Evolutionary conservation across 2,797 vertebrate genomes (phyloP).

Genomic region (Danio choprae): DNA sequence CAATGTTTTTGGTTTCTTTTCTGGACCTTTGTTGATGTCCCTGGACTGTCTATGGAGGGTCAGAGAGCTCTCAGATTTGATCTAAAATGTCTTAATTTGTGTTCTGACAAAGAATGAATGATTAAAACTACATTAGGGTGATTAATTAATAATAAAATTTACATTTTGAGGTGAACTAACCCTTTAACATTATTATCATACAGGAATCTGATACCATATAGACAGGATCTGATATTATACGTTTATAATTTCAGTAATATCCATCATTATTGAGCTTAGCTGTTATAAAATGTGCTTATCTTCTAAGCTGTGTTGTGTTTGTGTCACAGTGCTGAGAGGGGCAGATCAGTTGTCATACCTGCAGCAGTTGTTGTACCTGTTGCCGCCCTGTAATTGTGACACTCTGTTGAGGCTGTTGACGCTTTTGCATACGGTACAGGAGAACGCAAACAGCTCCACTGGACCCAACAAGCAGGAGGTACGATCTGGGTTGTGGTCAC

Average conservation of each 20-base stretch:
- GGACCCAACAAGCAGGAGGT: slow-evolving; percentile 83
- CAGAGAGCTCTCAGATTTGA: too few relatives aligned
- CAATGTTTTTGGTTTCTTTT: too few relatives aligned
- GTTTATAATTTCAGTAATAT: background rate
- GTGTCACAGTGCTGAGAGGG: slow-evolving; percentile 76
- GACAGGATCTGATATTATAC: background rate
- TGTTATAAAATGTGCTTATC: background rate
- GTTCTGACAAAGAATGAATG: too few relatives aligned
- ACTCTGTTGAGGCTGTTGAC: slow-evolving; percentile 87
- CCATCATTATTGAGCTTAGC: background rate
- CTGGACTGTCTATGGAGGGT: too few relatives aligned
- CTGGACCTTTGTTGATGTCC: too few relatives aligned
- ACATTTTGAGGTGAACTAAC: too few relatives aligned
- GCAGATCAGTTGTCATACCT: slow-evolving; percentile 81
- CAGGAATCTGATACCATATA: too few relatives aligned
- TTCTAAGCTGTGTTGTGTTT: slow-evolving; percentile 12
- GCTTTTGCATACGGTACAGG: slow-evolving; percentile 83
- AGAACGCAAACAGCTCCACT: slow-evolving; percentile 78
- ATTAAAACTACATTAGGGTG: too few relatives aligned
- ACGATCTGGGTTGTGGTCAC: background rate
- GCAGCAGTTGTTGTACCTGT: slow-evolving; percentile 88
- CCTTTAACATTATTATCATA: background rate
- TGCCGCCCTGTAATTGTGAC: slow-evolving; percentile 92
- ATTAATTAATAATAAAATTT: too few relatives aligned
- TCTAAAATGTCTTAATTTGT: too few relatives aligned